Conservation (phyloP, 2,888 invertebrate genomes). For the Osedax fenrisi region DNA sequence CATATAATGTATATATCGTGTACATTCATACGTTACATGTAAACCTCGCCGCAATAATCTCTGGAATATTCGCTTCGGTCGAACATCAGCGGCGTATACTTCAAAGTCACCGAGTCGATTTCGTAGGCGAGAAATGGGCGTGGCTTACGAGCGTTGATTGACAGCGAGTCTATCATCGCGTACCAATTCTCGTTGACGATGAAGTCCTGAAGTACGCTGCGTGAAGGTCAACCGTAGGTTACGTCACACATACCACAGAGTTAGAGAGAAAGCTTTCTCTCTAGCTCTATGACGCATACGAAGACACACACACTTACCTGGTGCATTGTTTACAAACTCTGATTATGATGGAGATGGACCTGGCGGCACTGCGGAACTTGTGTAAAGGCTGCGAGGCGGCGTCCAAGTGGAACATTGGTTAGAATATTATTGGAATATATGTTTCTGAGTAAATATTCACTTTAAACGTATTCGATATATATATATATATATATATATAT, state of each 20-base stretch:
- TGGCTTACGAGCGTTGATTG: slow-evolving; percentile 22
- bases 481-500: too few species aligned
- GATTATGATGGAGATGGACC: slow-evolving; percentile 41
- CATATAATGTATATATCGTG: too few species aligned
- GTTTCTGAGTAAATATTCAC: too few species aligned
- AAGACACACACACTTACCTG: slow-evolving; percentile 37
- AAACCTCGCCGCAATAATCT: slow-evolving; percentile 40
- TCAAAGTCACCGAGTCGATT: slow-evolving; percentile 36
- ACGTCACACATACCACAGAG: too few species aligned
- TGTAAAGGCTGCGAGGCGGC: slow-evolving; percentile 40
- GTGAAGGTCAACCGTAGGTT: too few species aligned
- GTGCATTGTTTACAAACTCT: slow-evolving; percentile 42
- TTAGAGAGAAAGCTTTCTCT: too few species aligned
- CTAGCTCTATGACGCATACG: too few species aligned
- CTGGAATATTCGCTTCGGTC: slow-evolving; percentile 42
- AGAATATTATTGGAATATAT: too few species aligned
- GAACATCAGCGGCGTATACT: slow-evolving; percentile 37
- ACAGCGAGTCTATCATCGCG: slow-evolving; percentile 40
- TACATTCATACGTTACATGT: neutral
- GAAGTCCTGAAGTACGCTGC: slow-evolving; percentile 38
- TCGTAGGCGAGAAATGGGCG: slow-evolving; percentile 42
- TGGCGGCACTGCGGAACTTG: slow-evolving; percentile 41
- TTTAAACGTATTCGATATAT: too few species aligned
- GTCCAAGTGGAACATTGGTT: too few species aligned
- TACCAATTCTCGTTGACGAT: slow-evolving; percentile 44